These are phyloP conservation scores for Oscheius onirici DNA, from an alignment of 2,888 invertebrate species.

Conservation along the genomic window DNA sequence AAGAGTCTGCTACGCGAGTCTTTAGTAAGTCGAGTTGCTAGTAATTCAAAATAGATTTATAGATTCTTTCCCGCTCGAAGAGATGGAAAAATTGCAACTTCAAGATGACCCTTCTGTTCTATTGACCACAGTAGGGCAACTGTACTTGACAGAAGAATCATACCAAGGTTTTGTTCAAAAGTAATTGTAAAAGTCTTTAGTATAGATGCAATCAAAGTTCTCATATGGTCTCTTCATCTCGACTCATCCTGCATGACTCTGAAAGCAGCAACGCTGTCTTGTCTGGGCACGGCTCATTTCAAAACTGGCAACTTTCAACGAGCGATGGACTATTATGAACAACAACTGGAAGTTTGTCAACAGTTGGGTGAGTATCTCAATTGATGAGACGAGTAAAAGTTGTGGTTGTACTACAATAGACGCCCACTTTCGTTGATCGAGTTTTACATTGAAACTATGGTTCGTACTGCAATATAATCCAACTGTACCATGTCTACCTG, in stretches of 20 bases:
- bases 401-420: too few relatives aligned
- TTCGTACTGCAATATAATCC: too few relatives aligned
- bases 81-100: slow-evolving; percentile 35
- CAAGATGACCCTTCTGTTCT: slow-evolving; percentile 38
- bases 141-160: slow-evolving; percentile 22
- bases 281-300: slow-evolving; percentile 41
- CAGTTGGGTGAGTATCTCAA: background rate
- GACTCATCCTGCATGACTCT: slow-evolving; percentile 36
- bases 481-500: too few relatives aligned
- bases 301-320: slow-evolving; percentile 26
- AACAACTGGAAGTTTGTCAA: slow-evolving; percentile 27
- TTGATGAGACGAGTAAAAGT: too few relatives aligned
- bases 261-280: slow-evolving; percentile 37
- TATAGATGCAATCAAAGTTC: slow-evolving; percentile 32
- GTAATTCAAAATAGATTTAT: background rate
- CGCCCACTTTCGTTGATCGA: too few relatives aligned
- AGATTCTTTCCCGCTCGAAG: slow-evolving; percentile 38
- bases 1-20: background rate
- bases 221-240: slow-evolving; percentile 41
- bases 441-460: too few relatives aligned
- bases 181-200: background rate
- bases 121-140: slow-evolving; percentile 43
- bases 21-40: slow-evolving; percentile 4
- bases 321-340: slow-evolving; percentile 25
- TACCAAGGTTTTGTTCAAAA: background rate